These are phyloP conservation scores for Pogonophryne albipinna DNA, from an alignment of 2,797 vertebrate genomes.

Conservation along the genomic window DNA sequence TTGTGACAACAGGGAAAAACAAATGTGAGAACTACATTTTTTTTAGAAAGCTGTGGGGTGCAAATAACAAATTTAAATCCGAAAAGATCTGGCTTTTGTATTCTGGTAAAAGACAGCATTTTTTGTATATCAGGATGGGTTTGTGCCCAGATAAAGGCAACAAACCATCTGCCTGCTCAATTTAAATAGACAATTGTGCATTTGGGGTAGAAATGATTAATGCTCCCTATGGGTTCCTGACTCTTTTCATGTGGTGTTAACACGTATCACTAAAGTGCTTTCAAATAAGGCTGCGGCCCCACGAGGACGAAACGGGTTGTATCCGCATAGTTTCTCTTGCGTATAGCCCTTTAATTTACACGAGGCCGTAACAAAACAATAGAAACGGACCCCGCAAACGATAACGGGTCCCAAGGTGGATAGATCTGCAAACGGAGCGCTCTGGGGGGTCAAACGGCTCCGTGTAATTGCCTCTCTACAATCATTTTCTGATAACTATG, in stretches of 20 bases:
- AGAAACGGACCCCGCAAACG: no score
- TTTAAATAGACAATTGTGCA: neutral
- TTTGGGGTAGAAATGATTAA: neutral
- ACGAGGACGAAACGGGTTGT: no score
- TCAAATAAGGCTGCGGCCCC: neutral
- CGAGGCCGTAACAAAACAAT: no score
- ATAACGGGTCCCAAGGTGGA: no score
- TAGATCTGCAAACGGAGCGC: no score
- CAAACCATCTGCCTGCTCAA: neutral
- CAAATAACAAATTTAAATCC: neutral
- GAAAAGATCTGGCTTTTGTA: conserved; percentile 2
- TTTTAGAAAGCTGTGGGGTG: conserved; percentile 12
- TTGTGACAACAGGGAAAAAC: conserved; percentile 16
- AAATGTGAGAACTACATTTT: conserved; percentile 25
- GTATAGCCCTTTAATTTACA: no score
- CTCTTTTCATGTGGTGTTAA: neutral
- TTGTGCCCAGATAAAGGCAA: neutral
- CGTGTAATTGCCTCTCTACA: no score
- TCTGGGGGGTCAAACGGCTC: no score
- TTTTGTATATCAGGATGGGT: neutral
- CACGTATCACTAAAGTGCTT: neutral
- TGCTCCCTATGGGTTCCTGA: neutral
- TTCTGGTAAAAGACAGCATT: conserved; percentile 7
- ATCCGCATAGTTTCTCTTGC: no score
- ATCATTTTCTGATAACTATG: no score